Conservation (phyloP, 2,888 invertebrate species). For the Sminthurinus aureus region DNA sequence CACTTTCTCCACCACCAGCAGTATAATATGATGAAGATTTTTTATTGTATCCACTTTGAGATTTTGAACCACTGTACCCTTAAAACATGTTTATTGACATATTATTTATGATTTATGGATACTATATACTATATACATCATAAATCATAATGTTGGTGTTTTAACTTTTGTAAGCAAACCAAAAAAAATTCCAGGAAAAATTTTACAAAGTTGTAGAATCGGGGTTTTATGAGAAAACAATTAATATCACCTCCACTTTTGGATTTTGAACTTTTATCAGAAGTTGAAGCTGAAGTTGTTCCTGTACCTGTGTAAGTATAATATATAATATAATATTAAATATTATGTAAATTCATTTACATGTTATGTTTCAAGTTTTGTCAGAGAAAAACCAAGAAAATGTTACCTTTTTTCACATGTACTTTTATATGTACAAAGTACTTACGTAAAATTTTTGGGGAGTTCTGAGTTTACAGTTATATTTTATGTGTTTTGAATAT, state of each 20-base stretch:
- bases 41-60: background rate
- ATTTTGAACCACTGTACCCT: background rate
- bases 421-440: background rate
- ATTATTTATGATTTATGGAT: too few relatives aligned
- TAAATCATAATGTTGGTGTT: background rate
- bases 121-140: too few relatives aligned
- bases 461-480: too few relatives aligned
- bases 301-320: background rate
- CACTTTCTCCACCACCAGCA: background rate
- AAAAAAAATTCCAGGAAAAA: background rate
- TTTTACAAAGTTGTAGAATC: slow-evolving; percentile 2
- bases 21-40: background rate
- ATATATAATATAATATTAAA: background rate
- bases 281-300: background rate
- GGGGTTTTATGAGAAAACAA: background rate
- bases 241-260: too few relatives aligned
- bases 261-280: background rate
- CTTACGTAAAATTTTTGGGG: too few relatives aligned
- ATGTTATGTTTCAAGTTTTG: background rate
- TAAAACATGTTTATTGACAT: background rate
- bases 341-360: background rate
- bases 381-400: background rate
- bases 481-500: too few relatives aligned
- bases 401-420: background rate
- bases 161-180: background rate